Base-by-base conservation (phyloP, 1,140 invertebrate species). In the Drosophila malerkotliana region DNA sequence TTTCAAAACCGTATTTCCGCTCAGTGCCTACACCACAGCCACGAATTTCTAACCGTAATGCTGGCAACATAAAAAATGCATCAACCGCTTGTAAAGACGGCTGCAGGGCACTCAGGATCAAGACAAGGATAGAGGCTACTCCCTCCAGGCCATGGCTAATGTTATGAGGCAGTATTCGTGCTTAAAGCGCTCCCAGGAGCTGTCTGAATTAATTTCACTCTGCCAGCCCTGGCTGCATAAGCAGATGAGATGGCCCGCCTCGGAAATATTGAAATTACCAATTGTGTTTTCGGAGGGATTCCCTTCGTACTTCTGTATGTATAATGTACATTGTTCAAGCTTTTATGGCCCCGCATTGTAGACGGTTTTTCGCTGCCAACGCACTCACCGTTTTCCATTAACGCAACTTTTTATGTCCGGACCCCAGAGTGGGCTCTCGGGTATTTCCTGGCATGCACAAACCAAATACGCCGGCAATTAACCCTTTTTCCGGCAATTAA, bases 31-130 rank as follows among this genome's bases (percentile, higher is more conserved):
- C 12, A 18, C 21, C 18, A 14, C 15, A 26, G 37, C 37, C 41
- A 58, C 44, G 60, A 67, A 80, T 53, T 72, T 60, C 64, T 60
- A 64, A 37, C 49, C 44, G 60, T 76, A 80, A 81, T 81, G 66
- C 47, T 55, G 73, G 61, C 37, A 56, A 76, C 83, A 87, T 87
- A 72, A 87, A 82, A 87, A 87, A 87, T 82, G 82, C 82, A 87
- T 79, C 75, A 76, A 66, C 52, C 74, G 79, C 64, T 63, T 67
- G 72, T 48, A 75, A 75, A 67, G 21, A 14, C 41, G 6, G 49
- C 72, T 76, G 61, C 41, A 67, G 21, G 62, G 30, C 71, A 47
- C 59, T 74, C 47, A 10, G 64, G 57, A 24, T 60, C n/a, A 34
- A 52, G 34, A 47, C 30, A 47, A 24, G 32, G 15, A 28, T 8